phyloP scores from a whole-genome alignment of 2,888 invertebrate genomes.

The Agonum fuliginosum region DNA sequence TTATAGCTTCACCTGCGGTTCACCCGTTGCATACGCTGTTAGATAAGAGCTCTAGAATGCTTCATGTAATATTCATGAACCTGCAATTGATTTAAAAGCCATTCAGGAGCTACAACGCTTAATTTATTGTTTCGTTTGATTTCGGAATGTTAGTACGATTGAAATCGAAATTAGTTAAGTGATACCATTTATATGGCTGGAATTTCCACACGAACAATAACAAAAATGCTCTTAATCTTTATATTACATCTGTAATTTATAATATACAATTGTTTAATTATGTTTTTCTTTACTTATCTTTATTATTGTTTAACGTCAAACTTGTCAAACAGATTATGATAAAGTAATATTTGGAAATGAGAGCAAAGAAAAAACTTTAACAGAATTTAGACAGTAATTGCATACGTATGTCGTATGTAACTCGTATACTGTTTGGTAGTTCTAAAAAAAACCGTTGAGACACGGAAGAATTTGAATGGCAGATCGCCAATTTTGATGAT shows the following conservation, averaged over 20 bases:
- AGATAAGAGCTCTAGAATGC: conserved; percentile 41
- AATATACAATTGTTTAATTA: no score
- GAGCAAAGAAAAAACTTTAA: conserved; percentile 10
- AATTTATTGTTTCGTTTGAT: conserved; percentile 15
- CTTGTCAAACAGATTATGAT: background rate
- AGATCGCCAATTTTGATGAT: conserved; percentile 16
- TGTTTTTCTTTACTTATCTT: no score
- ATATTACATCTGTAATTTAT: no score
- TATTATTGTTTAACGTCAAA: no score
- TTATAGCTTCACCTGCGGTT: conserved; percentile 42
- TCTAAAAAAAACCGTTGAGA: conserved; percentile 24
- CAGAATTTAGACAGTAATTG: conserved; percentile 22
- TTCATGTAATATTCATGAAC: conserved; percentile 53
- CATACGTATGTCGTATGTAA: conserved; percentile 6
- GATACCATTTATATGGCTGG: background rate
- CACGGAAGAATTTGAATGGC: conserved; percentile 38
- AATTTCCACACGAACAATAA: background rate
- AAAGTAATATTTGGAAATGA: background rate
- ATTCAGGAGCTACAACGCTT: conserved; percentile 11
- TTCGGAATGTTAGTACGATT: background rate
- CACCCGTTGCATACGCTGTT: conserved; percentile 26
- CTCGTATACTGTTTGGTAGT: background rate
- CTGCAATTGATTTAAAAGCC: conserved; percentile 34
- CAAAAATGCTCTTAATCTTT: background rate
- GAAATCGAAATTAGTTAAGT: background rate